These are phyloP conservation scores for Cenopis cana DNA, from an alignment of 2,888 invertebrate genomes.

Conservation along the genomic window DNA sequence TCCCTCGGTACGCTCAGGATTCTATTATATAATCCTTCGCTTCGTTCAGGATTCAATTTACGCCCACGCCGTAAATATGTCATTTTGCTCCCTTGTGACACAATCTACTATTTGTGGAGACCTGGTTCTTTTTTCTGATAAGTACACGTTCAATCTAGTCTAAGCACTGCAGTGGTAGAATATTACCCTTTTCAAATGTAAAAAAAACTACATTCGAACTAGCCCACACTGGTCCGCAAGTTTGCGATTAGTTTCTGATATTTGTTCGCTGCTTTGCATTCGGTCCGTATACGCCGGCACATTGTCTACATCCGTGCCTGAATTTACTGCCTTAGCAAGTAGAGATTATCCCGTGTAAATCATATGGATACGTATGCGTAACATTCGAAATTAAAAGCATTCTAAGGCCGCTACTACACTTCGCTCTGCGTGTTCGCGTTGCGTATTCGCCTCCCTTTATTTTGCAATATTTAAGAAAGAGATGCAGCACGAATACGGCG, in stretches of 20 bases:
- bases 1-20: no score
- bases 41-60: no score
- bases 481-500: no score
- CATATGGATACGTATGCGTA: conserved; percentile 9
- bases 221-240: background rate
- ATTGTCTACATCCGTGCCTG: conserved; percentile 45
- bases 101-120: no score
- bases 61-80: no score
- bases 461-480: no score
- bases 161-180: background rate
- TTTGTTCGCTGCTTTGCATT: conserved; percentile 39
- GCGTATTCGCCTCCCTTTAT: no score
- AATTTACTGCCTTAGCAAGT: conserved; percentile 46
- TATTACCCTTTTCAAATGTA: background rate
- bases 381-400: background rate
- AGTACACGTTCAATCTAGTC: background rate
- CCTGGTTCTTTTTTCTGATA: background rate
- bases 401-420: no score
- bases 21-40: no score
- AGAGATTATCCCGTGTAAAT: conserved; percentile 28
- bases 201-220: background rate
- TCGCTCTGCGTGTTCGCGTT: no score
- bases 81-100: no score
- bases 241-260: conserved; percentile 29
- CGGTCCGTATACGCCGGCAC: conserved; percentile 23